A percentile compares a stretch with the other conserved stretches of the same genome.
phyloP scores from a whole-genome alignment of 2,888 invertebrate species.

The Drosophila lacicola region DNA sequence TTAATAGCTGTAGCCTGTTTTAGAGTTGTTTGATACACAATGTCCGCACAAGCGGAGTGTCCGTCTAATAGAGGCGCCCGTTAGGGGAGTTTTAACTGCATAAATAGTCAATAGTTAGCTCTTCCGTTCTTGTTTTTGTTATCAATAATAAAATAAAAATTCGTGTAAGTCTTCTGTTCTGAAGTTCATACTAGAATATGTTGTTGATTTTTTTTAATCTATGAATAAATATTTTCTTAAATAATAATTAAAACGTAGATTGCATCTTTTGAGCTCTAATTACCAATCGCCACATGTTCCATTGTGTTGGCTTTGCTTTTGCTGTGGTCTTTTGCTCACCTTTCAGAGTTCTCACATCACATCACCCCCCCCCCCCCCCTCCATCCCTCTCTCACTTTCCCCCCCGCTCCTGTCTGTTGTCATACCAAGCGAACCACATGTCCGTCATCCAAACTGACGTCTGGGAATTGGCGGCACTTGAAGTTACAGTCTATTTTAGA shows the following conservation, averaged over 20 bases:
- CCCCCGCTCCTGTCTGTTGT: not conserved
- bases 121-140: too few relatives aligned
- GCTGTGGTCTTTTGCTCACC: not conserved
- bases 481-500: conserved; percentile 5
- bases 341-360: conserved; percentile 1
- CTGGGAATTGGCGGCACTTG: not conserved
- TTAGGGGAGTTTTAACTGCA: too few relatives aligned
- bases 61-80: too few relatives aligned
- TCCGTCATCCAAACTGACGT: conserved; percentile 2
- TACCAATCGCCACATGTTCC: not conserved
- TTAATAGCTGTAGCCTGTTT: too few relatives aligned
- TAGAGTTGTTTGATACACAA: too few relatives aligned
- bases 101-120: too few relatives aligned
- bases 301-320: not conserved
- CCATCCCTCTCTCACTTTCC: not conserved
- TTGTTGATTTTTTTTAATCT: not conserved
- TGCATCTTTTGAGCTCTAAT: not conserved
- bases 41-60: too few relatives aligned
- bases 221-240: not conserved
- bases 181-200: too few relatives aligned
- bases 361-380: not conserved
- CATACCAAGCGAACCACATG: conserved; percentile 7
- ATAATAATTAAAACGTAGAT: not conserved
- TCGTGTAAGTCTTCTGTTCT: not conserved
- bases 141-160: not conserved